Evolutionary conservation across 2,888 invertebrate species (phyloP).

Genomic region (Eupithecia vulgata): DNA sequence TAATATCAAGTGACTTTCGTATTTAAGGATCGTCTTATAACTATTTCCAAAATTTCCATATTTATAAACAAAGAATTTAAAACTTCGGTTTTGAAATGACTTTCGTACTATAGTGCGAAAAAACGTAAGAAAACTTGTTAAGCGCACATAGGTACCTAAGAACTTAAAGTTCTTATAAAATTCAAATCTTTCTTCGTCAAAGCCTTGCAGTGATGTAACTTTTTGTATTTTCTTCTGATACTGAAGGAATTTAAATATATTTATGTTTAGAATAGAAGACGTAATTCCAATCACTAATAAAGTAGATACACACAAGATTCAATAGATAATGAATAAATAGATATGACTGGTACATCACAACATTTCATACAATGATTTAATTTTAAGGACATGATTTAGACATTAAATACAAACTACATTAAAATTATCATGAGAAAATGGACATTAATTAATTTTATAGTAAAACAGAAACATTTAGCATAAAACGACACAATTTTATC

Average conservation of each 20-base stretch:
- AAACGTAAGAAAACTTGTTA: neutral
- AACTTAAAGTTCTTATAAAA: too few relatives aligned
- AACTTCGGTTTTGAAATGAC: neutral
- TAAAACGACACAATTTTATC: conserved; percentile 8
- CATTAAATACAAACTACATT: neutral
- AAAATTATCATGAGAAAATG: neutral
- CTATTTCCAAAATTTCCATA: too few relatives aligned
- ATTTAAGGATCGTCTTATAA: too few relatives aligned
- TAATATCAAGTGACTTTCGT: neutral
- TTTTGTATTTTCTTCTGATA: neutral
- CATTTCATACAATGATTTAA: conserved; percentile 6
- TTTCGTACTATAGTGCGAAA: neutral
- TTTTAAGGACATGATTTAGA: conserved; percentile 2
- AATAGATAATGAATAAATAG: conserved; percentile 8
- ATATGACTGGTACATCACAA: conserved; percentile 31
- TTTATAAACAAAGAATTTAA: too few relatives aligned
- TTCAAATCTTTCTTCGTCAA: too few relatives aligned
- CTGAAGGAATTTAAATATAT: neutral
- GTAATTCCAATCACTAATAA: conserved; percentile 25
- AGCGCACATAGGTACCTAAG: too few relatives aligned
- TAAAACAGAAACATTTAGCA: neutral
- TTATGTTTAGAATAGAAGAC: too few relatives aligned
- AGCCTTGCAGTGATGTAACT: too few relatives aligned
- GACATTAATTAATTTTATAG: neutral
- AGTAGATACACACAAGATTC: conserved; percentile 16